Percentiles rank a stretch among this genome's conserved stretches.
These are phyloP conservation scores for Phyllotis vaccarum DNA, from an alignment of 2,797 vertebrate genomes.

Conservation along the genomic window DNA sequence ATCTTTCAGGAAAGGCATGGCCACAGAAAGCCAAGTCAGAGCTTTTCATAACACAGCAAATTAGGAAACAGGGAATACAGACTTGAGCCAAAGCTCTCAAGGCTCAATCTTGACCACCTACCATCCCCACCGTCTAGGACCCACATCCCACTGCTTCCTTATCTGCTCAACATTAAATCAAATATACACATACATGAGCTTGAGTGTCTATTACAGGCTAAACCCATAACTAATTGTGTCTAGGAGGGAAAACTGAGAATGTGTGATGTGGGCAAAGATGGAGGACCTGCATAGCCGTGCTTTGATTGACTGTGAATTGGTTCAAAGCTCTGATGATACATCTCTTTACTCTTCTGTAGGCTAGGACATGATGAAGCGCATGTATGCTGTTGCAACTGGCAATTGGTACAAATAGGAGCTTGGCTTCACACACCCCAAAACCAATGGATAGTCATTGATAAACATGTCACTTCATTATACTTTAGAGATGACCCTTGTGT, in stretches of 20 bases:
- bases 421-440: not conserved
- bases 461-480: not conserved
- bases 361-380: not conserved
- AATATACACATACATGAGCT: not conserved
- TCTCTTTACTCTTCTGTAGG: not conserved
- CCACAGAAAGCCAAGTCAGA: not conserved
- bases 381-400: not conserved
- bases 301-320: not conserved
- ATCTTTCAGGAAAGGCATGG: not conserved
- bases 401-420: not conserved
- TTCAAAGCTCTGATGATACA: not conserved
- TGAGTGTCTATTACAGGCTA: not conserved
- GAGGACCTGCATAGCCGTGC: not conserved
- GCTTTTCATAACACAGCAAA: not conserved
- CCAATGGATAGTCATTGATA: not conserved
- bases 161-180: not conserved
- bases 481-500: not conserved
- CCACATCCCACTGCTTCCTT: fast-evolving
- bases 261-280: not conserved
- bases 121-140: not conserved
- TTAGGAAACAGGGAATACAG: not conserved
- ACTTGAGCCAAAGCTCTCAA: not conserved
- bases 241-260: not conserved
- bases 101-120: not conserved
- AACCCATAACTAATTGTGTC: fast-evolving